phyloP scores from a whole-genome alignment of 2,113 vertebrate species.

The Pogonocichla stellata region DNA sequence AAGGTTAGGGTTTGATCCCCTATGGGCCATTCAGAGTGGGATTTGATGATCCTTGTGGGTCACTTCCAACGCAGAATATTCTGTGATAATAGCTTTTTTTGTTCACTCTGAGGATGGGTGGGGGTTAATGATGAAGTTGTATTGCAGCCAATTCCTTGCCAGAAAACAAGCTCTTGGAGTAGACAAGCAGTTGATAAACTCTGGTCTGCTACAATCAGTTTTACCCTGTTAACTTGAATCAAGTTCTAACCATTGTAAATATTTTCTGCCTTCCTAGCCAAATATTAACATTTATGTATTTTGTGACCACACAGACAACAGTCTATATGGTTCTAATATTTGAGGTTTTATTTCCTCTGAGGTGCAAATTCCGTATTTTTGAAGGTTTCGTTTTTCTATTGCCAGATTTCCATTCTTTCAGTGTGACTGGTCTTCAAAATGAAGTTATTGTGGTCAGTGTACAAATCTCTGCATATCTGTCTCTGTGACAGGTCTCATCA shows the following conservation, averaged over 20 bases:
- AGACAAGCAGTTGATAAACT: neutral
- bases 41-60: neutral
- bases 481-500: neutral
- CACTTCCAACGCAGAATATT: neutral
- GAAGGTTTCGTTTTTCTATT: neutral
- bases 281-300: neutral
- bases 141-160: neutral
- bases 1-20: neutral
- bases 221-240: neutral
- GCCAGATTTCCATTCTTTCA: neutral
- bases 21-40: accelerated
- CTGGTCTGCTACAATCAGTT: neutral
- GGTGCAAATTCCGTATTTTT: neutral
- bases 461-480: neutral
- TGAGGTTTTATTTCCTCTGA: neutral
- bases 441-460: neutral
- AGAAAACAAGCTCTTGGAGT: neutral
- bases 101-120: neutral
- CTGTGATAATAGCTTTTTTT: neutral
- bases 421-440: neutral
- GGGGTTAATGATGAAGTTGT: neutral
- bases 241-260: neutral
- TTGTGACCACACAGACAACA: neutral
- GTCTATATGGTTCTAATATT: neutral
- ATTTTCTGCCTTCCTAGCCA: neutral